Evolutionary conservation across 2,888 invertebrate species (phyloP).

Genomic region (Trisateles emortualis): DNA sequence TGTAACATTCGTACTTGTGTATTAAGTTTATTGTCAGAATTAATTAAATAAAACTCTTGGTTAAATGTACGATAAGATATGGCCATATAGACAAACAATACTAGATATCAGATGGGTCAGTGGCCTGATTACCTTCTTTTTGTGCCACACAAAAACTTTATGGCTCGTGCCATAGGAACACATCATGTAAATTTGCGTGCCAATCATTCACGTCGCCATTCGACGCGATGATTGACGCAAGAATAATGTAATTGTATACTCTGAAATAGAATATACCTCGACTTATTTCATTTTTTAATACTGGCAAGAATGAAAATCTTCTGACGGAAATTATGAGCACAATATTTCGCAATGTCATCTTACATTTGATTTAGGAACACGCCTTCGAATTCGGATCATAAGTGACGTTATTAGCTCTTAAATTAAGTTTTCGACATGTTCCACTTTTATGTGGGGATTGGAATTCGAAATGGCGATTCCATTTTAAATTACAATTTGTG

Average conservation of each 20-base stretch:
- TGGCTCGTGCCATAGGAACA: conserved; percentile 19
- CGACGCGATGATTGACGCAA: conserved; percentile 32
- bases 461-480: conserved; percentile 8
- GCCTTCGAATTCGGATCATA: conserved; percentile 14
- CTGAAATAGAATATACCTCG: conserved; percentile 4
- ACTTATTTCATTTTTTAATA: conserved; percentile 14
- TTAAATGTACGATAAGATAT: conserved; percentile 26
- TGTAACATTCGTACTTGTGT: not conserved
- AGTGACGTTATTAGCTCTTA: conserved; percentile 16
- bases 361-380: conserved; percentile 5
- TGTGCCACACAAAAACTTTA: conserved; percentile 18
- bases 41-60: conserved; percentile 11
- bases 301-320: conserved; percentile 5
- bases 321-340: not conserved
- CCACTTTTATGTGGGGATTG: conserved; percentile 7
- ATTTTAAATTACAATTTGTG: conserved; percentile 10
- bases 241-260: conserved; percentile 26
- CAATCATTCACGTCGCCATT: conserved; percentile 29
- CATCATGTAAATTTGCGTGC: conserved; percentile 18
- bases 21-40: not conserved
- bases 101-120: conserved; percentile 37
- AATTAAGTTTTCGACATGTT: conserved; percentile 12
- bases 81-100: conserved; percentile 18
- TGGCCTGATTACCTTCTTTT: conserved; percentile 44
- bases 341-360: not conserved